These are phyloP conservation scores for Synergus japonicus DNA, from an alignment of 2,888 invertebrate genomes.

Conservation along the genomic window DNA sequence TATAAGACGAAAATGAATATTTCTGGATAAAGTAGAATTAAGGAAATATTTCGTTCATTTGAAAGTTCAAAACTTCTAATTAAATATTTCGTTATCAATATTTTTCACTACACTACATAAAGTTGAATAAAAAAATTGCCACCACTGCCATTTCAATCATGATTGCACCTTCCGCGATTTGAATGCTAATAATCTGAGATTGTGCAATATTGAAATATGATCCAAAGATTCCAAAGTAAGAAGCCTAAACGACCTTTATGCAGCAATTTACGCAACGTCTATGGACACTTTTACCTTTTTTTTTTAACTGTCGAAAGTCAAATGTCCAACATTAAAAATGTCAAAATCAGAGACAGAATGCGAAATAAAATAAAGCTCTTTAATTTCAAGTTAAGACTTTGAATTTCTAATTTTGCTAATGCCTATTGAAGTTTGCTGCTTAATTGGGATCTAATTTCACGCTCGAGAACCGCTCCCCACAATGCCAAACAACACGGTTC, in stretches of 20 bases:
- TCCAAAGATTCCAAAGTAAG: constrained; percentile 4
- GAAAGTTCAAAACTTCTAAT: no score
- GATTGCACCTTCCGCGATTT: constrained; percentile 9
- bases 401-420: neutral
- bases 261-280: constrained; percentile 24
- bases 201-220: constrained; percentile 8
- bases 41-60: no score
- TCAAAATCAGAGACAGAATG: neutral
- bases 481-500: constrained; percentile 7
- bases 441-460: constrained; percentile 28
- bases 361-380: neutral
- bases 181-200: constrained; percentile 31
- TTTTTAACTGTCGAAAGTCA: constrained; percentile 1
- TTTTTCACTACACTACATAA: neutral
- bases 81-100: no score
- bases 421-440: neutral
- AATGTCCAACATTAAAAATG: neutral
- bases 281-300: neutral
- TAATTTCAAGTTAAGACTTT: neutral
- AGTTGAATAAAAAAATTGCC: neutral
- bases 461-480: neutral
- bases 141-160: constrained; percentile 1
- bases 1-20: no score
- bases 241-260: constrained; percentile 18
- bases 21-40: no score